Percentiles rank a stretch among this genome's conserved stretches.
These are phyloP conservation scores for Sebastes taczanowskii DNA, from an alignment of 2,797 vertebrate species.

Conservation along the genomic window DNA sequence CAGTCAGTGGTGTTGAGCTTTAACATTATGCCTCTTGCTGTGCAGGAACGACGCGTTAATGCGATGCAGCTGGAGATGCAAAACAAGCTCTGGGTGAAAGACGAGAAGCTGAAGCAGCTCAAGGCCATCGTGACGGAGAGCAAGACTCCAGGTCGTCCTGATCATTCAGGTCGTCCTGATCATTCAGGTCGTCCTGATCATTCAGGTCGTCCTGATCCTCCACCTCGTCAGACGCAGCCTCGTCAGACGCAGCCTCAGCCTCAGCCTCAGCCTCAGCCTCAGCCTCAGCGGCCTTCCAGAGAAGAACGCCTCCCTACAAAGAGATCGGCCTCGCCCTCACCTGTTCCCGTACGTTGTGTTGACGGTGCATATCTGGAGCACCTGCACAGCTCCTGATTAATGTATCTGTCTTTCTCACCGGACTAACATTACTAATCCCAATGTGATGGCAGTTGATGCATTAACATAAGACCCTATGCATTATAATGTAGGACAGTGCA, in stretches of 20 bases:
- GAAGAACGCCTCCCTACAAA: constrained; percentile 59
- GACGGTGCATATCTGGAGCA: background rate
- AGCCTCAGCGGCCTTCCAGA: constrained; percentile 55
- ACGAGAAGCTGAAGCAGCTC: constrained; percentile 97
- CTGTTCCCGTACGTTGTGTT: constrained; percentile 83
- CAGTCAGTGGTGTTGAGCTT: background rate
- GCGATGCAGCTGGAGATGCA: constrained; percentile 97
- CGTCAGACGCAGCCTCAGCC: background rate
- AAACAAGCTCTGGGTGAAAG: constrained; percentile 98
- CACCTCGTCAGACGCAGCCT: constrained; percentile 76
- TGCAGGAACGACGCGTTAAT: constrained; percentile 90
- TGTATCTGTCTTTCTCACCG: background rate
- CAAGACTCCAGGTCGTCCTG: constrained; percentile 44
- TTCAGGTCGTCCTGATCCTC: constrained; percentile 58
- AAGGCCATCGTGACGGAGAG: constrained; percentile 95
- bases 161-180: background rate
- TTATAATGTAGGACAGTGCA: background rate
- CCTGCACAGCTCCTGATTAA: background rate
- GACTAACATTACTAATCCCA: background rate
- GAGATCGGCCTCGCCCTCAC: constrained; percentile 78
- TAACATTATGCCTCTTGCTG: background rate
- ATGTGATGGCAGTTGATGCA: background rate
- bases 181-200: background rate
- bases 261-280: no score
- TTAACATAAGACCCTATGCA: background rate